Evolutionary conservation across 2,113 vertebrate genomes (phyloP).

Genomic region (Thermophis baileyi): DNA sequence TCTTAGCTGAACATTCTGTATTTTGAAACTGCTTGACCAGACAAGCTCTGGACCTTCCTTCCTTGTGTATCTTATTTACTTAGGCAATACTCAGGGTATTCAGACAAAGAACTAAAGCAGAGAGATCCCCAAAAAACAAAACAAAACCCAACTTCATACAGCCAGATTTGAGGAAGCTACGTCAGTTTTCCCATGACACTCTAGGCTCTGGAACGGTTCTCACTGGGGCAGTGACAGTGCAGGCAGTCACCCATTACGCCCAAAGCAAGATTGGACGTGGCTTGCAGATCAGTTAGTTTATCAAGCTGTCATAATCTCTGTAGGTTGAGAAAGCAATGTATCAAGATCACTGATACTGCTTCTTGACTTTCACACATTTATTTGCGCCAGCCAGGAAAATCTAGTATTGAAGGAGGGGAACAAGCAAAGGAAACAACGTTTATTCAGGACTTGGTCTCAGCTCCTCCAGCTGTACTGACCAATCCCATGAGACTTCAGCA

Average conservation of each 20-base stretch:
- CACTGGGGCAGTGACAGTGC: too few relatives aligned
- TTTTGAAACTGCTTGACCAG: not conserved
- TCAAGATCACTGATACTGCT: not conserved
- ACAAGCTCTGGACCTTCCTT: not conserved
- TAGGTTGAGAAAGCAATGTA: not conserved
- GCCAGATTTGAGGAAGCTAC: not conserved
- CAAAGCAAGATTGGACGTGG: not conserved
- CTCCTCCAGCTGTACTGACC: not conserved
- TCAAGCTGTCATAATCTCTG: not conserved
- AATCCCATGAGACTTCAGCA: not conserved
- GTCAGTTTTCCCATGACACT: not conserved
- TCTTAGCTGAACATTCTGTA: not conserved
- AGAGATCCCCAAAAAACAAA: too few relatives aligned
- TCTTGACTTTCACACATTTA: not conserved
- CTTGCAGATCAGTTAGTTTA: not conserved
- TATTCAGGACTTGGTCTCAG: not conserved
- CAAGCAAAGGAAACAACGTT: not conserved
- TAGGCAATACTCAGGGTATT: not conserved
- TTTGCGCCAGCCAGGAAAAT: not conserved
- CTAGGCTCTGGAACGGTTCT: not conserved
- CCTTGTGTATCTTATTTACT: not conserved
- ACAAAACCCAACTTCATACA: not conserved
- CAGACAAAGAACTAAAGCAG: not conserved
- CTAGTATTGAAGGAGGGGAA: not conserved
- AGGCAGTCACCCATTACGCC: not conserved